These are phyloP conservation scores for Aldrovandia affinis DNA, from an alignment of 2,797 vertebrate genomes.

Conservation along the genomic window DNA sequence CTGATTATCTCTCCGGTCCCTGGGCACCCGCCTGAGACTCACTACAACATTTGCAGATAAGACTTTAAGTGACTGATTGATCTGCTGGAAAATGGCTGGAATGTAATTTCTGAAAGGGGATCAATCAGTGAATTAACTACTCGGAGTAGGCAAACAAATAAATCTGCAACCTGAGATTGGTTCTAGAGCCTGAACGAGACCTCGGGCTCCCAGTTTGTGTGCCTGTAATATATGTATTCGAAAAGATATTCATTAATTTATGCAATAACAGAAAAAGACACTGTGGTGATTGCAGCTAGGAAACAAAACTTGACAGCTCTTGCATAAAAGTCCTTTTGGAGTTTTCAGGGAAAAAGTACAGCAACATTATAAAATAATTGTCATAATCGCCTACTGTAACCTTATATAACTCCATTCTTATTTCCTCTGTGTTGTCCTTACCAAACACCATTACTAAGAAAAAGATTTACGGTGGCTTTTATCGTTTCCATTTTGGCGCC, in stretches of 20 bases:
- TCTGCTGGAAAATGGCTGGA: conserved; percentile 31
- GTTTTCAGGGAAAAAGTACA: neutral
- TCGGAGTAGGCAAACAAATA: conserved; percentile 29
- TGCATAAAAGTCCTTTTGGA: neutral
- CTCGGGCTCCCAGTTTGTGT: neutral
- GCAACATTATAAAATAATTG: neutral
- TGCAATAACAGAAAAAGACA: neutral
- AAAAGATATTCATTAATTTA: conserved; percentile 1
- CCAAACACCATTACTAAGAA: conserved; percentile 3
- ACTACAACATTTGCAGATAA: conserved; percentile 37
- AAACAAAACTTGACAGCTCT: neutral
- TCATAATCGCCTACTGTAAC: neutral
- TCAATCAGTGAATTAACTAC: conserved; percentile 36
- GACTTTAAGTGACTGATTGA: conserved; percentile 37
- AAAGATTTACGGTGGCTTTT: conserved; percentile 34
- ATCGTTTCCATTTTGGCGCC: conserved; percentile 34
- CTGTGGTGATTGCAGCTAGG: neutral
- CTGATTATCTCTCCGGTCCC: conserved; percentile 21
- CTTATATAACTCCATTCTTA: neutral
- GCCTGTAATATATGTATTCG: conserved; percentile 2
- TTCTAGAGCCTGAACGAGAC: neutral
- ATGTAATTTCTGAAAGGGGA: conserved; percentile 31
- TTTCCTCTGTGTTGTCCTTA: neutral
- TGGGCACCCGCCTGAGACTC: conserved; percentile 10
- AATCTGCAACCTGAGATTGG: conserved; percentile 20